Conservation (phyloP, 2,797 vertebrate genomes). For the Crocidura indochinensis region DNA sequence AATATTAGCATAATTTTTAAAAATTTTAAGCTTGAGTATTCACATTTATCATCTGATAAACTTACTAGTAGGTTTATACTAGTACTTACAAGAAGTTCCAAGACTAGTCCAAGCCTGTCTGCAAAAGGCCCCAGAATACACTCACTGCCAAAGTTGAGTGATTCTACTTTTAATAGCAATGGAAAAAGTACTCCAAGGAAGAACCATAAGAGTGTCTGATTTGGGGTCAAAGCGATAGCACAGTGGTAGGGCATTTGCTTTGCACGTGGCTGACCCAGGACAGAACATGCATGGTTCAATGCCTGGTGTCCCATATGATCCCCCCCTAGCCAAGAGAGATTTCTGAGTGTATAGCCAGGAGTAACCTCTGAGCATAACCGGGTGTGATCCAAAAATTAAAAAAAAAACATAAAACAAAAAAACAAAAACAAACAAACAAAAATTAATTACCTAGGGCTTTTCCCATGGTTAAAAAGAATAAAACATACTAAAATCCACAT, state of each 20-base stretch:
- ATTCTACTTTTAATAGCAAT: not conserved
- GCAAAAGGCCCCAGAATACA: constrained; percentile 23
- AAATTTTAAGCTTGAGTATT: constrained; percentile 15
- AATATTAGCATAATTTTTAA: constrained; percentile 51
- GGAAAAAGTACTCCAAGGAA: not conserved
- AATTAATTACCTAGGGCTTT: no score
- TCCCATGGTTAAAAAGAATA: not conserved
- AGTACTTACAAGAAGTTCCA: constrained; percentile 46
- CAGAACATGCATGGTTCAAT: no score
- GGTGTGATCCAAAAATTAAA: no score
- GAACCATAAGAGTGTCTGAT: not conserved
- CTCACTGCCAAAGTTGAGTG: not conserved
- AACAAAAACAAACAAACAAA: no score
- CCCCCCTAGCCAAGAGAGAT: no score
- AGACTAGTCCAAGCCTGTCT: not conserved
- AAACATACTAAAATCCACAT: not conserved
- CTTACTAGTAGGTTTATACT: constrained; percentile 16
- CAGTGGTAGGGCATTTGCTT: no score
- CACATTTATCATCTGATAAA: constrained; percentile 37
- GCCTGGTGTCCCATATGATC: no score
- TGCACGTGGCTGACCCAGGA: no score
- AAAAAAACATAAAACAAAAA: no score
- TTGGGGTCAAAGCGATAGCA: no score
- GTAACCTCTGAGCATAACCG: no score
- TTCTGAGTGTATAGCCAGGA: no score